A percentile compares a stretch with the other conserved stretches of the same genome.
Conservation (phyloP, 2,797 vertebrate genomes). For the Myotis vivesi region DNA sequence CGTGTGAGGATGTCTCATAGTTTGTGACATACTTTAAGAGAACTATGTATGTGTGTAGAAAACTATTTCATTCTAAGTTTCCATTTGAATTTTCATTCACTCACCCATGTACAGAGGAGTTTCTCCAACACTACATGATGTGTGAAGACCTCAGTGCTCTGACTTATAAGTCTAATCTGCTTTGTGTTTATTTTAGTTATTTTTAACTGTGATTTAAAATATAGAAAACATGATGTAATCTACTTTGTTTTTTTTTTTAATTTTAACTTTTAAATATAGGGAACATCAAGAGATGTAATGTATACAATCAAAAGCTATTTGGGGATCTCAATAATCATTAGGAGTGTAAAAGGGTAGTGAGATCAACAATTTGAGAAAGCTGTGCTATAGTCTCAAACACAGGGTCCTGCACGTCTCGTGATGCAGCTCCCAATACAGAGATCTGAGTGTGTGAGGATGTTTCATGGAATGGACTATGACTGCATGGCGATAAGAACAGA, state of each 20-base stretch:
- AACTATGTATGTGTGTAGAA: not conserved
- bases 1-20: no score
- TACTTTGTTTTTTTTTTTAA: not conserved
- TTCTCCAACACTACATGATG: not conserved
- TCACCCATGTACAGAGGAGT: not conserved
- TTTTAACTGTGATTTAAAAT: not conserved
- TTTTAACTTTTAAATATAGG: not conserved
- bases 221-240: not conserved
- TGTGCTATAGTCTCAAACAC: accelerated
- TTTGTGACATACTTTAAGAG: not conserved
- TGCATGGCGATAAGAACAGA: not conserved
- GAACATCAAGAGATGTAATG: not conserved
- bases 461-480: not conserved
- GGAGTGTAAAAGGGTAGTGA: not conserved
- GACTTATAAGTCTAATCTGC: not conserved
- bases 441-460: not conserved
- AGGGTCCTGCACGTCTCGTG: accelerated
- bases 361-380: not conserved
- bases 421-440: accelerated
- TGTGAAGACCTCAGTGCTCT: not conserved
- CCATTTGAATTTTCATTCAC: not conserved
- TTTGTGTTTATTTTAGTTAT: not conserved
- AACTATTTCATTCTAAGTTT: not conserved
- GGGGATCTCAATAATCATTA: not conserved
- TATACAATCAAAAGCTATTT: not conserved